Percentiles rank a stretch among this genome's conserved stretches.
These are phyloP conservation scores for Tinea pellionella DNA, from an alignment of 2,888 invertebrate genomes.

Conservation along the genomic window DNA sequence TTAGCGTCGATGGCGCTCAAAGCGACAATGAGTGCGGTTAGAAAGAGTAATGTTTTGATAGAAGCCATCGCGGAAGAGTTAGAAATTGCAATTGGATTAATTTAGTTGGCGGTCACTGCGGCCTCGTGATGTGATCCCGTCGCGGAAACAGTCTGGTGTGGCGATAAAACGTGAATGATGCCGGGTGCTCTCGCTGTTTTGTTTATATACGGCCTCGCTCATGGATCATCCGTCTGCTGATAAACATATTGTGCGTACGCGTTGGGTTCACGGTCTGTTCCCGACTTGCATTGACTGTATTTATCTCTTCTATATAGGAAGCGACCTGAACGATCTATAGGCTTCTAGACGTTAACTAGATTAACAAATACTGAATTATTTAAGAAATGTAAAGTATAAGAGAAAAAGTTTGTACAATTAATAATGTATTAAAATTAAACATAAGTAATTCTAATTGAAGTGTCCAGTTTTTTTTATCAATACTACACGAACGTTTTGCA, in stretches of 20 bases:
- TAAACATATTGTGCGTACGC: slow-evolving; percentile 33
- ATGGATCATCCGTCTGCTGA: slow-evolving; percentile 53
- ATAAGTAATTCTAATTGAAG: no score
- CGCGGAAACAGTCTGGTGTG: slow-evolving; percentile 43
- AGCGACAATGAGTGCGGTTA: slow-evolving; percentile 30
- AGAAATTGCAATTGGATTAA: slow-evolving; percentile 44
- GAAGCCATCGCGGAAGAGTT: slow-evolving; percentile 57
- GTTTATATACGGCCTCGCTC: slow-evolving; percentile 67
- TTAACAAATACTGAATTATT: no score
- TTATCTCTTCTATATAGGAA: slow-evolving; percentile 26
- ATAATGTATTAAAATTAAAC: not conserved
- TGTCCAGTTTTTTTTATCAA: no score
- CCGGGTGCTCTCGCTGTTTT: slow-evolving; percentile 48
- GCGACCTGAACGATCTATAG: not conserved
- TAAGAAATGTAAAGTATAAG: no score
- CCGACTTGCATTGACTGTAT: slow-evolving; percentile 44
- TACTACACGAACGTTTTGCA: not conserved
- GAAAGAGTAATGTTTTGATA: slow-evolving; percentile 26
- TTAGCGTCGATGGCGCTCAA: slow-evolving; percentile 32
- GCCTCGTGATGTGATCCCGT: slow-evolving; percentile 31
- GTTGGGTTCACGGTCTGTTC: slow-evolving; percentile 60
- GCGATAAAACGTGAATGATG: slow-evolving; percentile 61
- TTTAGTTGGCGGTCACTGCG: slow-evolving; percentile 53
- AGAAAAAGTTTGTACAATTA: not conserved
- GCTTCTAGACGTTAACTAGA: not conserved